A percentile compares a stretch with the other conserved stretches of the same genome.
phyloP scores from a whole-genome alignment of 2,113 vertebrate species.

The Dromas ardeola region DNA sequence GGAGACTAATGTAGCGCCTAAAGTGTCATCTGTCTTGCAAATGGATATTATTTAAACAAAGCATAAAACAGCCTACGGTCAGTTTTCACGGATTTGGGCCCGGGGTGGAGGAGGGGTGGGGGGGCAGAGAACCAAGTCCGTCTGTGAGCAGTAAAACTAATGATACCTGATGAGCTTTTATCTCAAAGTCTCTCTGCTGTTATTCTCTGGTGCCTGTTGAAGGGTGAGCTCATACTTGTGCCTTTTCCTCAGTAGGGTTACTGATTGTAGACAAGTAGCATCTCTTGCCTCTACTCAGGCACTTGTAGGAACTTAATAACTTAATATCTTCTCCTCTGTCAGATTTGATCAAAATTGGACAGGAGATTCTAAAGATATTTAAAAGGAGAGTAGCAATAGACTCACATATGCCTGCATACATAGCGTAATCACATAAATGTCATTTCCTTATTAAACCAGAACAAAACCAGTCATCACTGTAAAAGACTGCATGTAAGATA shows the following conservation, averaged over 20 bases:
- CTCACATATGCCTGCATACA: background rate
- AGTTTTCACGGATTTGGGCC: background rate
- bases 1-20: background rate
- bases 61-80: background rate
- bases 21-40: slow-evolving; percentile 27
- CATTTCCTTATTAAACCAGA: slow-evolving; percentile 23
- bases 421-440: slow-evolving; percentile 17
- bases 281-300: slow-evolving; percentile 9
- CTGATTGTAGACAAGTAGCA: background rate
- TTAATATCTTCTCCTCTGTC: slow-evolving; percentile 21
- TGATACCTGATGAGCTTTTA: background rate
- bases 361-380: slow-evolving; percentile 13
- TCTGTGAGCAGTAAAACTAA: slow-evolving; percentile 34
- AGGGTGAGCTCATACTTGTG: slow-evolving; percentile 7
- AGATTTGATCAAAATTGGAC: slow-evolving; percentile 39
- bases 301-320: background rate
- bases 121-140: background rate
- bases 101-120: too few species aligned
- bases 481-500: background rate
- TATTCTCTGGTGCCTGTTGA: background rate
- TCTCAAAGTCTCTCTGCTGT: background rate
- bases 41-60: slow-evolving; percentile 15
- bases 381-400: background rate
- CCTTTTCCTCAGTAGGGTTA: background rate
- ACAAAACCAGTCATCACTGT: background rate